Evolutionary conservation across 2,888 invertebrate genomes (phyloP), one percentile per base, ranked within the genome.

Genomic region (Drosophila nr. perissopoda): DNA sequence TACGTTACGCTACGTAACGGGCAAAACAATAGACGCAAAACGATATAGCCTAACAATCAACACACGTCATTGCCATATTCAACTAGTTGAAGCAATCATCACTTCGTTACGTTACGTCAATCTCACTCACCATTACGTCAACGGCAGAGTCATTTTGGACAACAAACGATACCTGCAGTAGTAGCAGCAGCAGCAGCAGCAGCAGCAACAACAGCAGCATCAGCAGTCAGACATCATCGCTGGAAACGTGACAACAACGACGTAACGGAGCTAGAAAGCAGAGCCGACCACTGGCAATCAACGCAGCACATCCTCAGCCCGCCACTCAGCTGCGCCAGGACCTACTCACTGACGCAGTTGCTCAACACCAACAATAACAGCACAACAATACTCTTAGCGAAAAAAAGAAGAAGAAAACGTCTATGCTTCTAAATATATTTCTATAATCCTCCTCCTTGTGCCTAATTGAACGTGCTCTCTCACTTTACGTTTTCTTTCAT

Each of bases 221-320:
- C 54, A 62, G 67, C 40, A 48, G 57, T 29, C 13, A 38, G 11
- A 52, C 18, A 27, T 16, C 73, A 34, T 31, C 78, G 73, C 51
- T 62, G 76, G 76, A 75, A 21, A 52, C 59, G 36, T 57, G 27
- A 49, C 73, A 60, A 45, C 60, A 81, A 73, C 90, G 90, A 86
- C 86, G 75, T 86, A 87, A 87, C 86, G 86, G 89, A 90, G 90
- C 85, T 86, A 85, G 67, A 49, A 63, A 68, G 63, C 59, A 80
- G 75, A 85, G 88, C 86, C 85, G 76, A 86, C 86, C 90, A 90
- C 88, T 89, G 83, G 76, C 80, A 80, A 86, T 86, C 88, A 88
- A 90, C 86, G 86, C 80, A 85, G 85, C 85, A 75, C 86, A 86
- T 87, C 90, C 90, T 90, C 90, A 73, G 87, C 90, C 90, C 86